Conservation (phyloP, 2,113 vertebrate species). For the Noctilio leporinus region DNA sequence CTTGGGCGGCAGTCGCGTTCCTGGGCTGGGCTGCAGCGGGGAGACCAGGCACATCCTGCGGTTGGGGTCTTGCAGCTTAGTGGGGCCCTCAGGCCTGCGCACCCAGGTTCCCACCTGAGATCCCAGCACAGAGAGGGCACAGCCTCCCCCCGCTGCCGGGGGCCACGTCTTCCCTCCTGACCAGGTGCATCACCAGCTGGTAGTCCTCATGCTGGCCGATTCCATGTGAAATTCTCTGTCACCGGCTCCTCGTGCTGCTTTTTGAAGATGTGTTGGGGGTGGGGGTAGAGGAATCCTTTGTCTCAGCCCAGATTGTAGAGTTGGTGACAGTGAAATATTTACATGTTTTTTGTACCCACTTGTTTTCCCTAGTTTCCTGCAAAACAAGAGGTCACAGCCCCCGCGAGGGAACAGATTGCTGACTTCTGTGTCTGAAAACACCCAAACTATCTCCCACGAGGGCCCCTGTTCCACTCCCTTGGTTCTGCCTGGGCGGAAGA, state of each 20-base stretch:
- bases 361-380: conserved; percentile 28
- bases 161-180: accelerated
- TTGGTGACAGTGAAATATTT: neutral
- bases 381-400: conserved; percentile 21
- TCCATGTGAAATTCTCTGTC: neutral
- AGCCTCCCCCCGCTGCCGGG: accelerated
- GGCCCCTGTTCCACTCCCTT: neutral
- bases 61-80: neutral
- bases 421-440: conserved; percentile 27
- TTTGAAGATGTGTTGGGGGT: neutral
- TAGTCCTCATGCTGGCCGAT: neutral
- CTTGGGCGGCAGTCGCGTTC: accelerated
- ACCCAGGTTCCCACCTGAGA: neutral
- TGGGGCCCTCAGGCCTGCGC: accelerated
- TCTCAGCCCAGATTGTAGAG: neutral
- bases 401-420: conserved; percentile 18
- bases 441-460: conserved; percentile 23
- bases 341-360: neutral
- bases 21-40: neutral
- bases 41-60: accelerated
- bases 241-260: neutral
- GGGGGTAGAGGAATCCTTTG: neutral
- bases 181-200: accelerated
- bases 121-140: accelerated
- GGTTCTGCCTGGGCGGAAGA: neutral